Conservation (phyloP, 2,888 invertebrate species). For the Agonopterix heracliana region DNA sequence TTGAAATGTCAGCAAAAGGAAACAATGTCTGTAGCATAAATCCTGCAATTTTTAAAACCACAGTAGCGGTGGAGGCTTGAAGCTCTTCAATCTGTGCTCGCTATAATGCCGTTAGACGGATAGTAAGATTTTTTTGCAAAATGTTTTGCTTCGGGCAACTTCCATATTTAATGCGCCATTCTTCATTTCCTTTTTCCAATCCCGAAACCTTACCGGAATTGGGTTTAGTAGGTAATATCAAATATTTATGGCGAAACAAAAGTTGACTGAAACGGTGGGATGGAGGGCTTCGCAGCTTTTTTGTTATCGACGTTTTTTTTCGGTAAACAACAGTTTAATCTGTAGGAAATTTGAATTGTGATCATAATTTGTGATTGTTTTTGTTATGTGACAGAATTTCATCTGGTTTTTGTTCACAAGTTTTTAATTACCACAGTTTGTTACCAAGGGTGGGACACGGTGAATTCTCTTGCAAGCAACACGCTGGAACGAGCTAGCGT, state of each 20-base stretch:
- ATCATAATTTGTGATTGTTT: not conserved
- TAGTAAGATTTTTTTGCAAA: not conserved
- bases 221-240: constrained; percentile 13
- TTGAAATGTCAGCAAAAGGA: too few species aligned
- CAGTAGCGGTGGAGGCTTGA: too few species aligned
- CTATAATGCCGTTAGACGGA: too few species aligned
- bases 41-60: too few species aligned
- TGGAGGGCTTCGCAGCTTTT: constrained; percentile 6
- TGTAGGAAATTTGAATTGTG: constrained; percentile 3
- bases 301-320: constrained; percentile 10
- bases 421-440: too few species aligned
- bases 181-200: constrained; percentile 3
- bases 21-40: too few species aligned
- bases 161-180: constrained; percentile 8
- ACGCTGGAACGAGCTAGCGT: too few species aligned
- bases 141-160: not conserved
- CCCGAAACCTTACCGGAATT: constrained; percentile 3
- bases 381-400: too few species aligned
- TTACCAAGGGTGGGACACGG: too few species aligned
- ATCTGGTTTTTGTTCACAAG: too few species aligned
- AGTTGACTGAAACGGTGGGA: constrained; percentile 10
- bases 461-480: too few species aligned
- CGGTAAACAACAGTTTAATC: constrained; percentile 7
- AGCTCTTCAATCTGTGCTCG: too few species aligned
- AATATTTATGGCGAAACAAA: constrained; percentile 14